Percentiles rank a stretch among this genome's conserved stretches.
phyloP scores from a whole-genome alignment of 1,140 invertebrate genomes.

The Copidosoma floridanum region DNA sequence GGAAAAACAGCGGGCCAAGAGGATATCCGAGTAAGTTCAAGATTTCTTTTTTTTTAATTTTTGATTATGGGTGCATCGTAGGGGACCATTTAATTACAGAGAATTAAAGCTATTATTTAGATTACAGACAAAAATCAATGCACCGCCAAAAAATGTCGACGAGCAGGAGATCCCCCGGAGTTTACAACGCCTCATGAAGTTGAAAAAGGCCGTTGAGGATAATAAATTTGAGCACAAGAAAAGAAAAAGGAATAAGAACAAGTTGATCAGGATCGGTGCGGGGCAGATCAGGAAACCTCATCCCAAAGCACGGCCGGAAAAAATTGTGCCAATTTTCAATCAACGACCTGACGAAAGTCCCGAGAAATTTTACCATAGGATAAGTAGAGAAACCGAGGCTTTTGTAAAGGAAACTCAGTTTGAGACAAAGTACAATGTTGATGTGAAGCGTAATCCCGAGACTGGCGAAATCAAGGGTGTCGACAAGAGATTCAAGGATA shows the following conservation, averaged over 20 bases:
- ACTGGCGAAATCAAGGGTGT: slow-evolving; percentile 55
- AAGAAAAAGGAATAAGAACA: slow-evolving; percentile 42
- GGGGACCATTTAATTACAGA: too few relatives aligned
- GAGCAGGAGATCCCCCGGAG: slow-evolving; percentile 68
- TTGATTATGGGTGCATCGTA: too few relatives aligned
- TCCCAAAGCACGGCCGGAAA: slow-evolving; percentile 50
- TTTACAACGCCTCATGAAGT: slow-evolving; percentile 60
- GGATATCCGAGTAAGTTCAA: slow-evolving; percentile 59
- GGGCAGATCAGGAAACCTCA: slow-evolving; percentile 22
- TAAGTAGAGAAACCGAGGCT: slow-evolving; percentile 54
- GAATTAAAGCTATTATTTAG: slow-evolving; percentile 50
- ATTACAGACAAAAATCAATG: slow-evolving; percentile 66
- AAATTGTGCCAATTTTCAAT: slow-evolving; percentile 54
- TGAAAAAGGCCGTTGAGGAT: slow-evolving; percentile 57
- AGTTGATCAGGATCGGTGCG: slow-evolving; percentile 41
- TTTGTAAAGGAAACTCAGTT: slow-evolving; percentile 59
- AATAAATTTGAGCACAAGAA: slow-evolving; percentile 37
- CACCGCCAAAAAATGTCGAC: slow-evolving; percentile 63
- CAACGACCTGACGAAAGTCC: slow-evolving; percentile 54
- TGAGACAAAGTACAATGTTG: slow-evolving; percentile 59
- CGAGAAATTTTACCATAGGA: slow-evolving; percentile 53
- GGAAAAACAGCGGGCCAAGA: slow-evolving; percentile 61
- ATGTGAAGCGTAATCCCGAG: slow-evolving; percentile 53
- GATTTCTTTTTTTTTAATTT: too few relatives aligned
- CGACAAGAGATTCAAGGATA: slow-evolving; percentile 52